phyloP scores from a whole-genome alignment of 2,797 vertebrate species.

The Mormyrops boulengeri region DNA sequence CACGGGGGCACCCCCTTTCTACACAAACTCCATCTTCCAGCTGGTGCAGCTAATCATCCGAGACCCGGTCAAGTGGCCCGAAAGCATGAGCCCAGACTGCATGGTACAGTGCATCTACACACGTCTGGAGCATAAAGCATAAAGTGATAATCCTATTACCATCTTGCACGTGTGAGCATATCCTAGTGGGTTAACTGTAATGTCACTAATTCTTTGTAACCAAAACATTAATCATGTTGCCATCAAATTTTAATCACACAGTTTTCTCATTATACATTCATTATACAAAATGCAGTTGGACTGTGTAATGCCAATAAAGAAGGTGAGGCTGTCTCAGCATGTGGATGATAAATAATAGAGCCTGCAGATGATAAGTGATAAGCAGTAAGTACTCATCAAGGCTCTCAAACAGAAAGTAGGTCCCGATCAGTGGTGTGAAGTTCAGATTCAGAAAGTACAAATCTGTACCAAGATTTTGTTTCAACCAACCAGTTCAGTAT shows the following conservation, averaged over 20 bases:
- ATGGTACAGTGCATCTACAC: constrained; percentile 59
- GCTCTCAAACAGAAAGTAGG: neutral
- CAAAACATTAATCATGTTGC: neutral
- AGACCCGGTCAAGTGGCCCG: constrained; percentile 81
- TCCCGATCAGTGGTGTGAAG: neutral
- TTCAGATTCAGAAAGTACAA: neutral
- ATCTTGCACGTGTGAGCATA: neutral
- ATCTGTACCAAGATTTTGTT: neutral
- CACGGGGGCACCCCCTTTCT: constrained; percentile 89
- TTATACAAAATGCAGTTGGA: neutral
- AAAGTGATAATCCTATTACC: neutral
- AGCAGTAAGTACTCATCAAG: neutral
- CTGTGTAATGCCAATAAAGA: neutral
- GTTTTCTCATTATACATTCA: neutral
- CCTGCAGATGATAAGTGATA: neutral
- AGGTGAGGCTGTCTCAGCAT: neutral
- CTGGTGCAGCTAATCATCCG: constrained; percentile 82
- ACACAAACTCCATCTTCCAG: constrained; percentile 90
- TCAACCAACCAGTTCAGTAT: neutral
- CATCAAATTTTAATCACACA: neutral
- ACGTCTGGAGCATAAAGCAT: neutral
- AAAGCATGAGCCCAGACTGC: constrained; percentile 72
- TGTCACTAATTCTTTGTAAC: neutral
- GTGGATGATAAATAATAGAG: neutral
- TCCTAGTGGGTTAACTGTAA: neutral